Evolutionary conservation across 2,113 vertebrate species (phyloP).

Genomic region (Sylvicapra grimmia): DNA sequence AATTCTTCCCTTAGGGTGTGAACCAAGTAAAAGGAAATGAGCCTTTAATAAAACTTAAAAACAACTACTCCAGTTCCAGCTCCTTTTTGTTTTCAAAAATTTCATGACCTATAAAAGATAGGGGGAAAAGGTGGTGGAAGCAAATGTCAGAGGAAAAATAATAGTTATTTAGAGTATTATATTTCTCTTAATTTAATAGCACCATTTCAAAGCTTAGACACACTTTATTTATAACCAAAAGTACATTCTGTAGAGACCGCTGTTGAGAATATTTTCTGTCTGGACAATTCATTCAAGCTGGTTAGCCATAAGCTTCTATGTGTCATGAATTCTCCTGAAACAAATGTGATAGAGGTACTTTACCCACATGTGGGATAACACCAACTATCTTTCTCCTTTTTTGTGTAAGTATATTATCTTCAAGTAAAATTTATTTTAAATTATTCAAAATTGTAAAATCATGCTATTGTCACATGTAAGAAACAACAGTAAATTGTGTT

Average conservation of each 20-base stretch:
- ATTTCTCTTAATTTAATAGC: not conserved
- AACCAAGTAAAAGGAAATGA: conserved; percentile 61
- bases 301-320: not conserved
- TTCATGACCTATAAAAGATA: not conserved
- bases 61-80: not conserved
- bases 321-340: not conserved
- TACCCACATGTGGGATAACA: not conserved
- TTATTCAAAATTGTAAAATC: not conserved
- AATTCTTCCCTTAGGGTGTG: conserved; percentile 56
- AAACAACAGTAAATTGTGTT: conserved; percentile 44
- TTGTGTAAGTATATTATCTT: not conserved
- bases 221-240: not conserved
- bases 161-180: not conserved
- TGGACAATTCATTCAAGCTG: not conserved
- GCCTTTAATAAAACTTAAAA: conserved; percentile 37
- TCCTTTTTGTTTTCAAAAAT: conserved; percentile 21
- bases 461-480: conserved; percentile 3
- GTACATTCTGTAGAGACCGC: not conserved
- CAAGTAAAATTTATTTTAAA: not conserved
- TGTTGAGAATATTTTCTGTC: not conserved
- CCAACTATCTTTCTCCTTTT: not conserved
- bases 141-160: not conserved
- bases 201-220: not conserved
- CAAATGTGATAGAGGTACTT: not conserved
- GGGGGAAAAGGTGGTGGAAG: not conserved